Conservation (phyloP, 2,113 vertebrate species). For the Cynoglossus semilaevis region DNA sequence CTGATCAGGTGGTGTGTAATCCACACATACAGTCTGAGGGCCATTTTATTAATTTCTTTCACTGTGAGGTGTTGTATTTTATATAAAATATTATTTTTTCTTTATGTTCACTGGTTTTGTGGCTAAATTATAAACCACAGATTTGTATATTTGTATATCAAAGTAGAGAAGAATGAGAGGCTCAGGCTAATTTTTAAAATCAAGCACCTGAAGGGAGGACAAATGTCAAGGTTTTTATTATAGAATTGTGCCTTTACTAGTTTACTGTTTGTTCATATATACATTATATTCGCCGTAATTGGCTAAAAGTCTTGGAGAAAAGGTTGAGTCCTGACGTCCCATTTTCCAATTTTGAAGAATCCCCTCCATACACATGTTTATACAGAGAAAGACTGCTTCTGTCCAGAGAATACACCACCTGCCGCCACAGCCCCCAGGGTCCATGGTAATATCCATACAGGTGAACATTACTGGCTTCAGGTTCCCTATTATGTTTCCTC, state of each 20-base stretch:
- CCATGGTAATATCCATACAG: conserved; percentile 76
- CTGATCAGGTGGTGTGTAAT: conserved; percentile 61
- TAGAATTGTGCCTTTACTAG: too few species aligned
- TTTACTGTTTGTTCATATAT: too few species aligned
- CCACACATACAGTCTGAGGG: conserved; percentile 19
- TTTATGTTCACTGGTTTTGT: too few species aligned
- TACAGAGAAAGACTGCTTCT: conserved; percentile 58
- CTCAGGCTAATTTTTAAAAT: too few species aligned
- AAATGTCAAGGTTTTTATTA: too few species aligned
- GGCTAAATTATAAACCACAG: too few species aligned
- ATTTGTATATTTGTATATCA: too few species aligned
- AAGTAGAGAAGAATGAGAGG: too few species aligned
- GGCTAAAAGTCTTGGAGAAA: conserved; percentile 63
- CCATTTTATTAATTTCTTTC: conserved; percentile 9
- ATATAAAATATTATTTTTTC: neutral
- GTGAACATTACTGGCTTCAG: conserved; percentile 72
- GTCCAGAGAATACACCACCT: conserved; percentile 69
- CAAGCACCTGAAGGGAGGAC: too few species aligned
- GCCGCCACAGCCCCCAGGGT: conserved; percentile 68
- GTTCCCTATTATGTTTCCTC: conserved; percentile 71
- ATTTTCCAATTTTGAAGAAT: conserved; percentile 58
- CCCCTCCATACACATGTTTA: conserved; percentile 53
- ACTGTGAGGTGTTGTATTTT: conserved; percentile 10
- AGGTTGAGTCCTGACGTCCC: too few species aligned
- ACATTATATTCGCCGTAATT: neutral